phyloP scores from a whole-genome alignment of 2,113 vertebrate species.

The Malurus cyaneus region DNA sequence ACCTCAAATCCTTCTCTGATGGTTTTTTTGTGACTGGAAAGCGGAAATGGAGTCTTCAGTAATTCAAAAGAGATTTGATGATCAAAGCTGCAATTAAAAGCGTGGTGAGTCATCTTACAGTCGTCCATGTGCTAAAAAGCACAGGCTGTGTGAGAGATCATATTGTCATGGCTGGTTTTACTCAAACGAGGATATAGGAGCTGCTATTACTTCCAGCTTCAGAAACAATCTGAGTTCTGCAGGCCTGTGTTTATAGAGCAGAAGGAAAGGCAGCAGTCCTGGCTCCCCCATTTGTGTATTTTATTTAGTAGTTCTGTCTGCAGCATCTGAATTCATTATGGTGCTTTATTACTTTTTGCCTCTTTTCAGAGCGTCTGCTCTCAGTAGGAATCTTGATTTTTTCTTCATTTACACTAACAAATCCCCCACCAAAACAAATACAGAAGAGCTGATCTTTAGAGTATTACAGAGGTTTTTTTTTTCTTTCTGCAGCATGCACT shows the following conservation, averaged over 20 bases:
- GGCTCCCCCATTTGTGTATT: background rate
- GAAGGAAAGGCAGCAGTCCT: background rate
- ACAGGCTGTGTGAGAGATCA: background rate
- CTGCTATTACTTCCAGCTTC: slow-evolving; percentile 8
- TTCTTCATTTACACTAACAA: background rate
- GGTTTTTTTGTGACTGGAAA: slow-evolving; percentile 6
- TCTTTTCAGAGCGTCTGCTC: background rate
- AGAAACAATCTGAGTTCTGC: background rate
- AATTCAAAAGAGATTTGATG: slow-evolving; percentile 33
- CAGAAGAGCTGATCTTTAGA: background rate
- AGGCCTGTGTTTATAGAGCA: background rate
- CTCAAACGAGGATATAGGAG: background rate
- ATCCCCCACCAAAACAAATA: background rate
- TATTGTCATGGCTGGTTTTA: slow-evolving; percentile 23
- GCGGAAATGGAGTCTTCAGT: background rate
- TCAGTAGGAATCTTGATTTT: background rate
- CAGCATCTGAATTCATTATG: background rate
- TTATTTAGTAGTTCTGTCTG: slow-evolving; percentile 11
- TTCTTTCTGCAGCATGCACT: background rate
- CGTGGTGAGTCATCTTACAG: slow-evolving; percentile 28
- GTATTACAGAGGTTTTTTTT: background rate
- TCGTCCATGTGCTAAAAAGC: background rate
- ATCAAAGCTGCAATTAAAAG: slow-evolving; percentile 51
- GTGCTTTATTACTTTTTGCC: background rate
- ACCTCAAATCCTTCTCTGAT: slow-evolving; percentile 35